A percentile compares a stretch with the other conserved stretches of the same genome.
These are phyloP conservation scores for Erythrolamprus reginae DNA, from an alignment of 2,113 vertebrate species.

Conservation along the genomic window DNA sequence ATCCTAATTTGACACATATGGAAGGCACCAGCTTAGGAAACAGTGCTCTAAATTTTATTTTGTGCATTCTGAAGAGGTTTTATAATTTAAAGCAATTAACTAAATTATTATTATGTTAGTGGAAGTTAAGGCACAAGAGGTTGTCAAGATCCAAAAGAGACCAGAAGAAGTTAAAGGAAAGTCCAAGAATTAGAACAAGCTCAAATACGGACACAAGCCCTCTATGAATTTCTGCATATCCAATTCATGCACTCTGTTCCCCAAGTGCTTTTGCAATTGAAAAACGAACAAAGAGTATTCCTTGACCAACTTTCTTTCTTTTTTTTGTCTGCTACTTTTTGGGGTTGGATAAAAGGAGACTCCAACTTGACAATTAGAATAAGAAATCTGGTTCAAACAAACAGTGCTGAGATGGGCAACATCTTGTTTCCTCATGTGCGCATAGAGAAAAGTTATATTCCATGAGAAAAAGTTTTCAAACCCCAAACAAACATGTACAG, in stretches of 20 bases:
- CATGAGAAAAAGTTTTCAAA: background rate
- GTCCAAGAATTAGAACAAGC: background rate
- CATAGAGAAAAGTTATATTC: background rate
- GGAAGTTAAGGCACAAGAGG: background rate
- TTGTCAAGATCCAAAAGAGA: accelerated
- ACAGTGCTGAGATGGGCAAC: background rate
- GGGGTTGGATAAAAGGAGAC: background rate
- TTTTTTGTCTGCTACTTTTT: background rate
- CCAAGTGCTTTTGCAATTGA: background rate
- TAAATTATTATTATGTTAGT: background rate
- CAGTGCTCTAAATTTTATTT: background rate
- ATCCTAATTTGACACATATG: background rate
- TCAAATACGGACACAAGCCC: background rate
- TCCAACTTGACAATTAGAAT: background rate
- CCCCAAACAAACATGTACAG: no score
- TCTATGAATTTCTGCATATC: background rate
- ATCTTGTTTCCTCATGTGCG: background rate
- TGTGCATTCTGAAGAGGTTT: background rate
- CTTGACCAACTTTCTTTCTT: background rate
- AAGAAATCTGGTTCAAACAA: background rate
- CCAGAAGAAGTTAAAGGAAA: background rate
- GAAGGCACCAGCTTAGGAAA: background rate
- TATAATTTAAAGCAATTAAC: background rate
- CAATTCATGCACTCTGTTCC: background rate
- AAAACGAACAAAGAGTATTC: background rate